A percentile compares a stretch with the other conserved stretches of the same genome.
Evolutionary conservation across 1,140 invertebrate genomes (phyloP).

Genomic region (Mylabris phalerata): DNA sequence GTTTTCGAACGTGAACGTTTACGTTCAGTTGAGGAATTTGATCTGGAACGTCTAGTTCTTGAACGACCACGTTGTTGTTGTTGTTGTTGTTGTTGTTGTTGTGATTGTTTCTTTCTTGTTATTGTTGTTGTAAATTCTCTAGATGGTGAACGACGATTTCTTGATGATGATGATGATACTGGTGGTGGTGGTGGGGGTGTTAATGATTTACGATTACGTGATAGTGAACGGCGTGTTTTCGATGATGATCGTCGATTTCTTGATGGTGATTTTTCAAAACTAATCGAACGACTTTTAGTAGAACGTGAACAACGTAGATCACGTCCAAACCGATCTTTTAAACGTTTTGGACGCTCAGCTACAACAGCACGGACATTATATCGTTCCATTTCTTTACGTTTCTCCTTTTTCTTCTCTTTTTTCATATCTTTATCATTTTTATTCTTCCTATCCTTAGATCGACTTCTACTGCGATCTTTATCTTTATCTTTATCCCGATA

Average conservation of each 20-base stretch:
- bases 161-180: slow-evolving; percentile 1
- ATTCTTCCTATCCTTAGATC: slow-evolving; percentile 27
- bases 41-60: slow-evolving; percentile 23
- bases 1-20: slow-evolving; percentile 40
- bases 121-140: slow-evolving; percentile 14
- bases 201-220: slow-evolving; percentile 1
- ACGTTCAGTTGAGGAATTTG: slow-evolving; percentile 33
- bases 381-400: slow-evolving; percentile 69
- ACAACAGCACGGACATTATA: slow-evolving; percentile 76
- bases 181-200: not conserved
- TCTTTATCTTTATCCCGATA: slow-evolving; percentile 59
- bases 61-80: not conserved
- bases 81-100: too few relatives aligned
- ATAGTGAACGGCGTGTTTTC: not conserved
- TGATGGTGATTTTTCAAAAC: slow-evolving; percentile 18
- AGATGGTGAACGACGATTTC: slow-evolving; percentile 9
- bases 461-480: slow-evolving; percentile 26
- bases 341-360: slow-evolving; percentile 57
- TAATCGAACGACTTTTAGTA: too few relatives aligned
- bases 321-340: slow-evolving; percentile 74
- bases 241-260: slow-evolving; percentile 6
- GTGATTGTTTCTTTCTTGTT: not conserved
- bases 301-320: slow-evolving; percentile 48
- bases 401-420: slow-evolving; percentile 55
- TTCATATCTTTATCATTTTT: slow-evolving; percentile 38